Evolutionary conservation across 2,888 invertebrate species (phyloP).

Genomic region (Cosmia pyralina): DNA sequence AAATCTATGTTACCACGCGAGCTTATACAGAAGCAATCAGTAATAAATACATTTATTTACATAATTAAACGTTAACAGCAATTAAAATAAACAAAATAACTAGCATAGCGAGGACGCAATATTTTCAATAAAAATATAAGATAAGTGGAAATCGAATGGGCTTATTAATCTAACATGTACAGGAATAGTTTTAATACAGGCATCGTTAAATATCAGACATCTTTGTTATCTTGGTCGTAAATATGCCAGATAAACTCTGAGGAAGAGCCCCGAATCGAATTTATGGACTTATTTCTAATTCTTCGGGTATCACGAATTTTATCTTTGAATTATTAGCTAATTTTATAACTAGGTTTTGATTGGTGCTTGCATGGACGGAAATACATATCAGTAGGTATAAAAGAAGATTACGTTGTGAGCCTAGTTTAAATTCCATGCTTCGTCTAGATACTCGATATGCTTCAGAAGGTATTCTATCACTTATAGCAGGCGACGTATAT

Average conservation of each 20-base stretch:
- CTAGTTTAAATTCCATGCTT: constrained; percentile 21
- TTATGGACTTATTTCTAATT: constrained; percentile 77
- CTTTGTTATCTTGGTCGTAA: constrained; percentile 76
- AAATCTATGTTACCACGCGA: constrained; percentile 40
- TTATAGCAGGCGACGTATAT: constrained; percentile 9
- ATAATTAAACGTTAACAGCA: constrained; percentile 53
- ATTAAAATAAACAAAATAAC: constrained; percentile 53
- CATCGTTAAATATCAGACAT: constrained; percentile 73
- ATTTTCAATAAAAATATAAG: constrained; percentile 57
- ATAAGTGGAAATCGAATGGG: constrained; percentile 55
- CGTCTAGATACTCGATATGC: constrained; percentile 7
- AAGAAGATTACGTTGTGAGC: constrained; percentile 4
- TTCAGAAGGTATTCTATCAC: constrained; percentile 2
- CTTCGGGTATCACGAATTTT: constrained; percentile 71
- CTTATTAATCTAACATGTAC: constrained; percentile 61
- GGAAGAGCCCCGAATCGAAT: constrained; percentile 70
- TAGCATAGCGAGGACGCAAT: constrained; percentile 36
- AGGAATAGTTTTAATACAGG: constrained; percentile 67
- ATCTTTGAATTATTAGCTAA: constrained; percentile 68
- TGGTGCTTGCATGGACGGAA: constrained; percentile 2
- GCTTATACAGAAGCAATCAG: constrained; percentile 47
- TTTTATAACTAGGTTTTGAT: constrained; percentile 38
- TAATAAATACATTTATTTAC: constrained; percentile 50
- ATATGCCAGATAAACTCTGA: constrained; percentile 74
- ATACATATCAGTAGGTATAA: constrained; percentile 3